These are phyloP conservation scores for Vulpes ferrilata DNA, from an alignment of 2,113 vertebrate species.

Conservation along the genomic window DNA sequence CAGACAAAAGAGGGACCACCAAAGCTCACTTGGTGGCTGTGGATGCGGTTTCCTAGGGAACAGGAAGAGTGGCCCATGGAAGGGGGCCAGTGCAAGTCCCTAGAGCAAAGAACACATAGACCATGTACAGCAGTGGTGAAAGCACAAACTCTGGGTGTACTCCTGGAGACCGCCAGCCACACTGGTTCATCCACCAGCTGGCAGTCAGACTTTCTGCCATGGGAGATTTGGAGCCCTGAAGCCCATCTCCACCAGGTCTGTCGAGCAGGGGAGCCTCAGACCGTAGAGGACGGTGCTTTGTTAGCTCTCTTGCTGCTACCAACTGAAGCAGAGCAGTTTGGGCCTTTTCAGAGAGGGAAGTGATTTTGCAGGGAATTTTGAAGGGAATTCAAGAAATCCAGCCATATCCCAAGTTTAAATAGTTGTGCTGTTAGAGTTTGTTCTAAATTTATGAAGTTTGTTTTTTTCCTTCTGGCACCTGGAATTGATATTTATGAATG, in stretches of 20 bases:
- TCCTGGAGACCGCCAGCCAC: too few relatives aligned
- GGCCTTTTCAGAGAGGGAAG: background rate
- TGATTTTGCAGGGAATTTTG: background rate
- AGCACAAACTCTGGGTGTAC: rapidly evolving
- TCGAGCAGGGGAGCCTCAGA: background rate
- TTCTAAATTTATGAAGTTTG: background rate
- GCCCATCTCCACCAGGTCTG: background rate
- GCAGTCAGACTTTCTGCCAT: background rate
- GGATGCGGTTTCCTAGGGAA: background rate
- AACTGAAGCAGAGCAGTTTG: background rate
- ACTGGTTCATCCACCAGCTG: background rate
- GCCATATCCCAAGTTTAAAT: background rate
- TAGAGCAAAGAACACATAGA: background rate
- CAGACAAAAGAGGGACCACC: background rate
- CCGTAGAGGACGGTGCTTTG: background rate
- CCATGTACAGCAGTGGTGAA: rapidly evolving
- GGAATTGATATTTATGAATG: background rate
- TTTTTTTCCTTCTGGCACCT: background rate
- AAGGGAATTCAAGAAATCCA: background rate
- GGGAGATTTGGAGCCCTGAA: background rate
- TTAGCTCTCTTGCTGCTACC: background rate
- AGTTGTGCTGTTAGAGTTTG: background rate
- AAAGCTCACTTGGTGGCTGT: background rate
- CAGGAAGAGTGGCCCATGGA: background rate
- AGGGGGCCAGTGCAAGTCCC: background rate